Conservation (phyloP, 92 coral and sea anemone genomes). For the Bergia puertoricense region DNA sequence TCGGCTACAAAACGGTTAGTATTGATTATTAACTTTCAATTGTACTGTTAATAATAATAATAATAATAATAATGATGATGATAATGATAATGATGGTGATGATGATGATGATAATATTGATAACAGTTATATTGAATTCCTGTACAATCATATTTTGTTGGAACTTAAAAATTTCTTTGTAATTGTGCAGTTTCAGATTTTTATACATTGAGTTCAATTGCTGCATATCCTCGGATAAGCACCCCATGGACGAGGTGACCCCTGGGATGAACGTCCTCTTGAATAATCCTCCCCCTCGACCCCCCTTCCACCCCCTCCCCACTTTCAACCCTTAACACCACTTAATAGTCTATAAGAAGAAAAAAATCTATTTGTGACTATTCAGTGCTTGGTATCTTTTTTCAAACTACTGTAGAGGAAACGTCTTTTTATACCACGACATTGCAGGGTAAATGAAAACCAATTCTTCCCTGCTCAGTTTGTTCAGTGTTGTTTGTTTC, state of each 20-base stretch:
- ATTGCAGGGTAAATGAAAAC: neutral
- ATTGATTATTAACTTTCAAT: neutral
- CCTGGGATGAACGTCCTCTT: neutral
- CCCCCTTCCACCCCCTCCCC: neutral
- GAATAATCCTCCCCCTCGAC: neutral
- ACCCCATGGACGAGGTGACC: neutral
- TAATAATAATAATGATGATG: neutral
- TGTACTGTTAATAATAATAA: neutral
- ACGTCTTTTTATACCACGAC: no score
- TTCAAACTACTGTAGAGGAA: no score
- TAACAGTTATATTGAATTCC: neutral
- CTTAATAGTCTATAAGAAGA: no score
- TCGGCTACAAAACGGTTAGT: slow-evolving; percentile 88
- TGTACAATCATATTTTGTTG: neutral
- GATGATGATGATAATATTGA: neutral
- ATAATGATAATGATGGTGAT: neutral
- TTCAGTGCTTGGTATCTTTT: neutral
- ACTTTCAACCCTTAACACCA: no score
- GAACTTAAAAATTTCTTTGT: neutral
- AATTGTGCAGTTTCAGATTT: neutral
- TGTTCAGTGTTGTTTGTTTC: neutral
- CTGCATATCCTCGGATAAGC: neutral
- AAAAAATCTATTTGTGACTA: no score
- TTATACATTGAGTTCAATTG: neutral
- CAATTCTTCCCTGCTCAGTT: neutral